Conservation (phyloP, 2,113 vertebrate genomes). For the Echinops telfairi region DNA sequence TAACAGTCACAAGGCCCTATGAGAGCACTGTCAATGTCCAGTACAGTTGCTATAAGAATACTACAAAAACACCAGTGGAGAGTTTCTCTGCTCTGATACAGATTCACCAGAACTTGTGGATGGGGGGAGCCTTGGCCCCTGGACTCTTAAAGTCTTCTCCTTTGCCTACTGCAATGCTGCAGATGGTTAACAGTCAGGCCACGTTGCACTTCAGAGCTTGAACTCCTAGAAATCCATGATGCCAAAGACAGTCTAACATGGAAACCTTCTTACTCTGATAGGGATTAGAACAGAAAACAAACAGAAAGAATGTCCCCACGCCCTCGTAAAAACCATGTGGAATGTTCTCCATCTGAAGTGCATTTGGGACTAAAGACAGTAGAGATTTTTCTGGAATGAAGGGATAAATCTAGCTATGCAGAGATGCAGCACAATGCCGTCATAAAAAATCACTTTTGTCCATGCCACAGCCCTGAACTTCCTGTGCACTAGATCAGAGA, state of each 20-base stretch:
- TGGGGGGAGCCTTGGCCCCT: slow-evolving; percentile 23
- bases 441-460: slow-evolving; percentile 87
- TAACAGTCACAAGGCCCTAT: too few species aligned
- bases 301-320: slow-evolving; percentile 54
- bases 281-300: slow-evolving; percentile 51
- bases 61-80: background rate
- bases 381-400: slow-evolving; percentile 85
- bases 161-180: background rate
- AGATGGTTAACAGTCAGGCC: background rate
- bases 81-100: slow-evolving; percentile 47
- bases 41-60: background rate
- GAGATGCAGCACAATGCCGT: slow-evolving; percentile 79
- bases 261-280: background rate
- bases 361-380: slow-evolving; percentile 76
- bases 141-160: slow-evolving; percentile 16
- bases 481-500: slow-evolving; percentile 88
- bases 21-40: background rate
- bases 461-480: slow-evolving; percentile 88
- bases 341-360: slow-evolving; percentile 82
- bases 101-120: slow-evolving; percentile 18
- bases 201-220: slow-evolving; percentile 44
- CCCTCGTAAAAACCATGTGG: slow-evolving; percentile 72
- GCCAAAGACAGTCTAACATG: background rate
- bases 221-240: slow-evolving; percentile 43
- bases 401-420: slow-evolving; percentile 85